phyloP scores from a whole-genome alignment of 2,113 vertebrate species.

The Ailurus styani region DNA sequence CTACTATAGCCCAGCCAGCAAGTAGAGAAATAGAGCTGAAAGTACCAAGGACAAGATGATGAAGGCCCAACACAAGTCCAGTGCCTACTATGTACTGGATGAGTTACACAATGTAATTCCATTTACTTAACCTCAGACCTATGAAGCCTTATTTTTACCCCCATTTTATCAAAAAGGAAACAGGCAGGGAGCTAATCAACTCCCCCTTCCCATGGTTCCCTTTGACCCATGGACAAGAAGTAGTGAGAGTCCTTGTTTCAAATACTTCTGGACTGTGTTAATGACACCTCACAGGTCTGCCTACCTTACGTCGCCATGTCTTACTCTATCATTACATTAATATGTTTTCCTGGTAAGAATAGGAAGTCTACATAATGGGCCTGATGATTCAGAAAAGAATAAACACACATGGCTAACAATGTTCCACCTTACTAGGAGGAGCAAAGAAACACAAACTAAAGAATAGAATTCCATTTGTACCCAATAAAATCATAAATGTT shows the following conservation, averaged over 20 bases:
- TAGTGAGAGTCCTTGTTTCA: not conserved
- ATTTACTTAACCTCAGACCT: not conserved
- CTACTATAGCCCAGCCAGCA: not conserved
- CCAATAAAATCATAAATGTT: not conserved
- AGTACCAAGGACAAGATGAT: not conserved
- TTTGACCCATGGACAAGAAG: not conserved
- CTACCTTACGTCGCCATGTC: not conserved
- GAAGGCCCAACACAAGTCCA: not conserved
- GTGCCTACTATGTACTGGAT: not conserved
- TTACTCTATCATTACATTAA: not conserved
- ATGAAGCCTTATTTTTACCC: not conserved
- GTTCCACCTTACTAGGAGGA: not conserved
- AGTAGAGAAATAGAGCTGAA: not conserved
- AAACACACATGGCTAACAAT: not conserved
- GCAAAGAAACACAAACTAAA: not conserved
- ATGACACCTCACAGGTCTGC: not conserved
- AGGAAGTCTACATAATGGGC: not conserved
- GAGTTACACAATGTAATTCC: not conserved
- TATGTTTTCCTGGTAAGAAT: not conserved
- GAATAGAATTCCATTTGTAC: constrained; percentile 4
- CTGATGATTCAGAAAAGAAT: not conserved
- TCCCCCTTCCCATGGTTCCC: not conserved
- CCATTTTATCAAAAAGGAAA: not conserved
- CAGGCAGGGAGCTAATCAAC: not conserved
- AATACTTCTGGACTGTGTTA: not conserved